Base-by-base conservation (phyloP, 2,888 invertebrate species). In the Biston stratarius region DNA sequence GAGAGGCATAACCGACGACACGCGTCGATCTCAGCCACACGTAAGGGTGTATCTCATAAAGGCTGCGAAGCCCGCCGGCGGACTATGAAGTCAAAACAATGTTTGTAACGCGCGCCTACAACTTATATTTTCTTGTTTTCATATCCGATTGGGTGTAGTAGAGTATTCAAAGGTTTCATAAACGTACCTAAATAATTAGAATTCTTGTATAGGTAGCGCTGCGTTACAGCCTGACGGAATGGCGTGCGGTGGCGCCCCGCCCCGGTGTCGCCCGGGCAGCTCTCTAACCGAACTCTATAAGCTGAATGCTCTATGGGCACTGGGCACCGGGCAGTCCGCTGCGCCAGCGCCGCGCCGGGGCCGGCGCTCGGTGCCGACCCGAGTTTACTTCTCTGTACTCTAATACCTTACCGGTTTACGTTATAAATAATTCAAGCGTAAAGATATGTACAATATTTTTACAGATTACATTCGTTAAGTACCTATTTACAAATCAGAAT, bases 391-490 rank as follows among this genome's bases (percentile, higher is more conserved):
- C 77, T 75, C 79, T 73, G 77, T 81, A 86, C 76, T 81, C 83
- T 87, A 87, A 79, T 78, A 77, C 81, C 90, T 91, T 90, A 91
- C 78, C 79, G 79, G 81, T 83, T 84, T 87, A 88, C 83, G 82
- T 89, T 91, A 93, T 92, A 93, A 92, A 93, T 93, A 88, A 93
- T 89, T 84, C 90, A 93, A 94, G 94, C 94, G 85, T 91, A 92
- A 91, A 93, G 94, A 94, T 94, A 94, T 94, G 94, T 94, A 94
- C 94, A 94, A 90, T 90, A 91, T 92, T 94, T 90, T 92, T 92
- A 94, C 93, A 94, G 86, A 85, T 90, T 92, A 92, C 86, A 87
- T 84, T 55, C 86, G 83, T 92, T 94, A 94, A 93, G 92, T 94
- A 94, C 92, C 93, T 94, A 94, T 94, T 94, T 94, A 94, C 94